phyloP scores from a whole-genome alignment of 2,888 invertebrate species.

The Ophion obscuratus region DNA sequence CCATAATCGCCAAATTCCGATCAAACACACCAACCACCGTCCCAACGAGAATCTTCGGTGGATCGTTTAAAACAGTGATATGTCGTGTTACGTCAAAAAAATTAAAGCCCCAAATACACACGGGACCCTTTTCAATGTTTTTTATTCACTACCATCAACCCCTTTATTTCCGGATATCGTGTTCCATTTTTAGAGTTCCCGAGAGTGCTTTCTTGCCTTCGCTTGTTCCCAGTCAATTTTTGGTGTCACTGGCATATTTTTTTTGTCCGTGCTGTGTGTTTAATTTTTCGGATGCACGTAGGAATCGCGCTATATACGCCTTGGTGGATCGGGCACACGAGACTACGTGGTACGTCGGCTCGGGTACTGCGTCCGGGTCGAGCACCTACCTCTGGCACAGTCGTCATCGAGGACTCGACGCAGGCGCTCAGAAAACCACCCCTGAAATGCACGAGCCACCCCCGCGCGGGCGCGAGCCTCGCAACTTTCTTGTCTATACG shows the following conservation, averaged over 20 bases:
- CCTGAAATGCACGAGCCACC: slow-evolving; percentile 70
- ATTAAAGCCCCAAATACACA: not conserved
- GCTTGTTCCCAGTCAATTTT: not conserved
- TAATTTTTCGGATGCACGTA: slow-evolving; percentile 20
- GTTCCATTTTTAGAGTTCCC: not conserved
- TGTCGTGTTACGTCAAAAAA: not conserved
- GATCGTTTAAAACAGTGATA: not conserved
- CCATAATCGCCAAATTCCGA: not conserved
- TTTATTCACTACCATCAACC: not conserved
- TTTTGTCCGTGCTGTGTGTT: not conserved
- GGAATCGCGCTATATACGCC: slow-evolving; percentile 29
- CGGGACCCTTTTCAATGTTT: not conserved
- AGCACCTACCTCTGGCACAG: slow-evolving; percentile 78
- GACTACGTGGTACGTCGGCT: slow-evolving; percentile 66
- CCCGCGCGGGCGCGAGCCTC: slow-evolving; percentile 46
- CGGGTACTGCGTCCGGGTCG: slow-evolving; percentile 81
- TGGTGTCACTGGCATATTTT: not conserved
- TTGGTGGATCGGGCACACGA: slow-evolving; percentile 52
- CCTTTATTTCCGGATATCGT: not conserved
- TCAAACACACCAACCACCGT: not conserved
- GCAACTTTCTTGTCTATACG: slow-evolving; percentile 10
- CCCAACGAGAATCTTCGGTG: not conserved
- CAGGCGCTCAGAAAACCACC: slow-evolving; percentile 78
- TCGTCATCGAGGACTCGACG: slow-evolving; percentile 82
- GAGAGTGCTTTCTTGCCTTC: not conserved